Evolutionary conservation across 1,140 invertebrate genomes (phyloP).

Genomic region (Lerema accius): DNA sequence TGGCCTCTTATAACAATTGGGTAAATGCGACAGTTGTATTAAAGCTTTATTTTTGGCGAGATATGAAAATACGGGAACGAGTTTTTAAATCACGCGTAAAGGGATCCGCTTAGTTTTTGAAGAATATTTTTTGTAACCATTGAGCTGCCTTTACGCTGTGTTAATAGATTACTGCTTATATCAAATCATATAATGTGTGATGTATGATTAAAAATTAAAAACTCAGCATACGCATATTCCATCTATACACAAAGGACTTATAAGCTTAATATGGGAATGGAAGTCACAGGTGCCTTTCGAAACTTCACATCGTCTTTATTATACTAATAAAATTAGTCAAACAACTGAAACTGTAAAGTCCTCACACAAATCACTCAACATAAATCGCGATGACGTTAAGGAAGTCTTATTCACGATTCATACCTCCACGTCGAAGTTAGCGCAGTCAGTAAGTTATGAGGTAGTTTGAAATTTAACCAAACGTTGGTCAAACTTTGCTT

Average conservation of each 20-base stretch:
- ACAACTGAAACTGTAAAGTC: not conserved
- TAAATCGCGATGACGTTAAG: slow-evolving; percentile 1
- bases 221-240: too few species aligned
- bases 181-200: too few species aligned
- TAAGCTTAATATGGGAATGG: too few species aligned
- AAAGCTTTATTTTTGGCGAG: not conserved
- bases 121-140: too few species aligned
- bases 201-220: slow-evolving; percentile 28
- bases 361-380: slow-evolving; percentile 2
- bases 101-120: too few species aligned
- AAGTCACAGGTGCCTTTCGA: too few species aligned
- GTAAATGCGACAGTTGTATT: slow-evolving; percentile 17
- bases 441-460: slow-evolving; percentile 30
- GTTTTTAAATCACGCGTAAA: not conserved
- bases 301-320: too few species aligned
- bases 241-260: too few species aligned
- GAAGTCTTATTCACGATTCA: slow-evolving; percentile 23
- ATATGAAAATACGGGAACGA: not conserved
- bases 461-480: slow-evolving; percentile 33
- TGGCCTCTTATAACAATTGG: slow-evolving; percentile 13
- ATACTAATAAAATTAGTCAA: not conserved
- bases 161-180: too few species aligned
- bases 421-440: slow-evolving; percentile 22
- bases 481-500: slow-evolving; percentile 41
- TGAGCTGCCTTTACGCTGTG: too few species aligned